Percentiles rank a stretch among this genome's conserved stretches.
Evolutionary conservation across 2,888 invertebrate genomes (phyloP).

Genomic region (Gandaritis pyraliata): DNA sequence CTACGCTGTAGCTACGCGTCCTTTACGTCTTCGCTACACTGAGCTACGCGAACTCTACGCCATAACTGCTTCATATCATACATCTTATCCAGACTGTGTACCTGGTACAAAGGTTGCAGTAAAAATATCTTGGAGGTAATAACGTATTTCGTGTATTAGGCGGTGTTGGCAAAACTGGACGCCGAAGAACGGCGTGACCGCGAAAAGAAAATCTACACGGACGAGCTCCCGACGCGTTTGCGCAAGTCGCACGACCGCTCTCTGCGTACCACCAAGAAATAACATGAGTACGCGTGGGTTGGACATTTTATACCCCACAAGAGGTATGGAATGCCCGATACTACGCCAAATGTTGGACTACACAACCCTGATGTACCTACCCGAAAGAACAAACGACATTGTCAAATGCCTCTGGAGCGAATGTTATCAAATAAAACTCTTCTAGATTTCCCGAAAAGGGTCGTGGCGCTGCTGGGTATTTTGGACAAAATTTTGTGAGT

Average conservation of each 20-base stretch:
- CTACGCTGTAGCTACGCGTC: background rate
- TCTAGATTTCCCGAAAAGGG: conserved; percentile 33
- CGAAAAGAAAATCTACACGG: conserved; percentile 59
- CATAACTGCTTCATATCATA: too few relatives aligned
- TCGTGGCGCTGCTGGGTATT: conserved; percentile 36
- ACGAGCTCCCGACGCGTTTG: conserved; percentile 71
- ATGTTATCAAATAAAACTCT: conserved; percentile 4
- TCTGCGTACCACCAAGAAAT: conserved; percentile 53
- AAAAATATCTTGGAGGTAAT: too few relatives aligned
- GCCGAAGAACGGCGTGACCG: conserved; percentile 61
- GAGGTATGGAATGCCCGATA: conserved; percentile 12
- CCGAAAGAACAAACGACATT: conserved; percentile 1
- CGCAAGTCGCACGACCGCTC: conserved; percentile 61
- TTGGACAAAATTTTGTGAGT: conserved; percentile 34
- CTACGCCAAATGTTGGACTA: background rate
- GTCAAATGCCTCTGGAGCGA: conserved; percentile 1
- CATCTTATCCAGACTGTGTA: too few relatives aligned
- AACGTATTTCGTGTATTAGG: conserved; percentile 46
- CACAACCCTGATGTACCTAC: background rate
- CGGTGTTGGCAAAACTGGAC: conserved; percentile 57
- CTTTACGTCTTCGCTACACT: background rate
- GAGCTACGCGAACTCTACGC: too few relatives aligned
- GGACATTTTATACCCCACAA: conserved; percentile 8
- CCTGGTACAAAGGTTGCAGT: too few relatives aligned
- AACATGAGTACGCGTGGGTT: conserved; percentile 27